phyloP scores from a whole-genome alignment of 2,888 invertebrate genomes.

The Aproaerema taeniolella region DNA sequence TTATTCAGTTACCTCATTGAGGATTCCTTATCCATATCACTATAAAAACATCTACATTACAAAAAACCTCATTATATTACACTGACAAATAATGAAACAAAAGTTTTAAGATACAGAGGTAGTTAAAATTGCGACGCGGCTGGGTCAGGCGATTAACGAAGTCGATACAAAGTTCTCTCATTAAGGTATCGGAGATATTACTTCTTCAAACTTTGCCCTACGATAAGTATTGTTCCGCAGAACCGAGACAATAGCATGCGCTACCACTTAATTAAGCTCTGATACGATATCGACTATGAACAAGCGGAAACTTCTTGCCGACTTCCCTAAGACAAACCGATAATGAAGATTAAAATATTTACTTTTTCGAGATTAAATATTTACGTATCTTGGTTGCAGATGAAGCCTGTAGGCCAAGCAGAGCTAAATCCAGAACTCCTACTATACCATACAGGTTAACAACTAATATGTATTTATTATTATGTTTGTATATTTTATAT shows the following conservation, averaged over 20 bases:
- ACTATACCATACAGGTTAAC: slow-evolving; percentile 75
- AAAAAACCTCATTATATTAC: slow-evolving; percentile 16
- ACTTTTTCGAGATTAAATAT: slow-evolving; percentile 21
- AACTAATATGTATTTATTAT: slow-evolving; percentile 25
- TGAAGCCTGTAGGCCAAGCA: slow-evolving; percentile 75
- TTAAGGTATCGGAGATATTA: slow-evolving; percentile 74
- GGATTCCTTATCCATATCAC: slow-evolving; percentile 34
- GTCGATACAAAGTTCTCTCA: slow-evolving; percentile 74
- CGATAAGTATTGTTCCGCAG: slow-evolving; percentile 72
- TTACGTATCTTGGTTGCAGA: slow-evolving; percentile 68
- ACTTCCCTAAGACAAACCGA: slow-evolving; percentile 45
- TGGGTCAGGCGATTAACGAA: slow-evolving; percentile 66
- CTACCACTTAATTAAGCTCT: slow-evolving; percentile 70
- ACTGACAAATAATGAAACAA: slow-evolving; percentile 24
- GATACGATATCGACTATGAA: slow-evolving; percentile 49
- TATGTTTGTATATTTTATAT: not conserved
- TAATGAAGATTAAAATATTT: slow-evolving; percentile 21
- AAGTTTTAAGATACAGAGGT: slow-evolving; percentile 22
- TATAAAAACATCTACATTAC: slow-evolving; percentile 26
- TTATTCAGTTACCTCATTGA: slow-evolving; percentile 33
- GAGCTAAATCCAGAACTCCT: slow-evolving; percentile 75
- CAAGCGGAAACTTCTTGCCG: slow-evolving; percentile 49
- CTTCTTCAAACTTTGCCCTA: slow-evolving; percentile 64
- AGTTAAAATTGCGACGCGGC: slow-evolving; percentile 32
- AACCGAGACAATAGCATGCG: slow-evolving; percentile 67